phyloP scores from a whole-genome alignment of 1,140 invertebrate species.

The Colletes latitarsis region DNA sequence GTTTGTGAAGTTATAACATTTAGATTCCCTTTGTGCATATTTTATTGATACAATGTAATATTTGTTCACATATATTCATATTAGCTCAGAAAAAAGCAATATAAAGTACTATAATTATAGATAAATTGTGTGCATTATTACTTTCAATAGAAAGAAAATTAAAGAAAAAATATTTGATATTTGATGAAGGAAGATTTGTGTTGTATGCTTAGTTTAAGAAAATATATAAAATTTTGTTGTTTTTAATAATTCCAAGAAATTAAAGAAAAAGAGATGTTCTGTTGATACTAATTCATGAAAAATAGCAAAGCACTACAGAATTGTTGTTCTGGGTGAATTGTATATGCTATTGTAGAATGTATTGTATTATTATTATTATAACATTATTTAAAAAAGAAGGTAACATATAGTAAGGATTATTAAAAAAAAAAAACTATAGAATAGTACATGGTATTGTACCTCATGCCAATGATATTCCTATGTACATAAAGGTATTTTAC shows the following conservation, averaged over 20 bases:
- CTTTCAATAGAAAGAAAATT: conserved; percentile 9
- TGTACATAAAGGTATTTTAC: conserved; percentile 65
- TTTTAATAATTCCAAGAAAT: conserved; percentile 9
- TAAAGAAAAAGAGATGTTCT: not conserved
- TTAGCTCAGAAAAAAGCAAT: conserved; percentile 42
- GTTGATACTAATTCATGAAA: conserved; percentile 5
- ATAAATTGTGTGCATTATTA: conserved; percentile 19
- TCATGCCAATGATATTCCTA: conserved; percentile 62
- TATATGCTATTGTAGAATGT: conserved; percentile 46
- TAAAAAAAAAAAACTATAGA: conserved; percentile 49
- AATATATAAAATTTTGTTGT: conserved; percentile 8
- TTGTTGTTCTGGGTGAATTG: conserved; percentile 42
- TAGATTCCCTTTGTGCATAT: not conserved
- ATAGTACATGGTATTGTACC: conserved; percentile 49
- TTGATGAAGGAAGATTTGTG: not conserved
- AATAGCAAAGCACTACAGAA: conserved; percentile 20
- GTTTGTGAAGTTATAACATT: not conserved
- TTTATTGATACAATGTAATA: conserved; percentile 14
- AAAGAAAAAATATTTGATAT: conserved; percentile 8
- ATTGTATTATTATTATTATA: conserved; percentile 41
- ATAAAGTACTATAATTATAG: conserved; percentile 21
- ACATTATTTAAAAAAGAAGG: conserved; percentile 35
- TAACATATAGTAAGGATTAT: conserved; percentile 51
- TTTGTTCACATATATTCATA: conserved; percentile 18
- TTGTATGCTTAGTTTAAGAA: conserved; percentile 5